Conservation (phyloP, 2,888 invertebrate species). For the Dioctria rufipes region DNA sequence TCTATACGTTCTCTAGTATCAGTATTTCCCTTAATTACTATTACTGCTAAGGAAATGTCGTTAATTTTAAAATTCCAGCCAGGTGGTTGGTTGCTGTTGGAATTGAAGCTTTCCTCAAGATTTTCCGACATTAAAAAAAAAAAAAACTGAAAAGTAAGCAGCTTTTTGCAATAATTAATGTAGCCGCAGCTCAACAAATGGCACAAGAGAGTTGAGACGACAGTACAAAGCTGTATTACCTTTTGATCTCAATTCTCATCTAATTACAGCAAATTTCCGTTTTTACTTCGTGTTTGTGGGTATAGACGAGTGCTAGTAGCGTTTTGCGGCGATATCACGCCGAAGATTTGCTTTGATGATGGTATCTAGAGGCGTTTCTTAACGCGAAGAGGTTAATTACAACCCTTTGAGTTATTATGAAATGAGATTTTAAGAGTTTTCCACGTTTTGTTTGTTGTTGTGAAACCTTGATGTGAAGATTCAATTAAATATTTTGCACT, state of each 20-base stretch:
- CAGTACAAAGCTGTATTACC: slow-evolving; percentile 34
- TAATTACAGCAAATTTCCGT: slow-evolving; percentile 46
- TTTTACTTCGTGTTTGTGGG: slow-evolving; percentile 19
- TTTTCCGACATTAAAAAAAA: slow-evolving; percentile 19
- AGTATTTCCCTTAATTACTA: slow-evolving; percentile 20
- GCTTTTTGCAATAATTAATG: slow-evolving; percentile 36
- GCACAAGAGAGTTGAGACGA: background rate
- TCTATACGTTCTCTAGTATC: background rate
- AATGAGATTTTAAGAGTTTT: slow-evolving; percentile 30
- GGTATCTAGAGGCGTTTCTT: slow-evolving; percentile 29
- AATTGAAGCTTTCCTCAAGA: background rate
- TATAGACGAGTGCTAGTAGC: background rate
- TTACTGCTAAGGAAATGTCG: background rate
- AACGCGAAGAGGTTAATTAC: slow-evolving; percentile 40
- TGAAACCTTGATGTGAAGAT: slow-evolving; percentile 4
- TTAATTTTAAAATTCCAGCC: slow-evolving; percentile 21
- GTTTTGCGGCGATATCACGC: background rate
- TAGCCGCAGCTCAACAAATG: background rate
- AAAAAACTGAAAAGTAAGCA: slow-evolving; percentile 4
- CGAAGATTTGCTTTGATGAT: slow-evolving; percentile 37
- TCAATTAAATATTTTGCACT: slow-evolving; percentile 29
- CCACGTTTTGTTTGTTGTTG: slow-evolving; percentile 4
- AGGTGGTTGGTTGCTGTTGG: background rate
- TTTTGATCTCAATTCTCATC: slow-evolving; percentile 45
- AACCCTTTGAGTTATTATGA: slow-evolving; percentile 40